Percentiles rank a stretch among this genome's conserved stretches.
phyloP scores from a whole-genome alignment of 2,888 invertebrate genomes.

The Scelioninae gen. 2 region DNA sequence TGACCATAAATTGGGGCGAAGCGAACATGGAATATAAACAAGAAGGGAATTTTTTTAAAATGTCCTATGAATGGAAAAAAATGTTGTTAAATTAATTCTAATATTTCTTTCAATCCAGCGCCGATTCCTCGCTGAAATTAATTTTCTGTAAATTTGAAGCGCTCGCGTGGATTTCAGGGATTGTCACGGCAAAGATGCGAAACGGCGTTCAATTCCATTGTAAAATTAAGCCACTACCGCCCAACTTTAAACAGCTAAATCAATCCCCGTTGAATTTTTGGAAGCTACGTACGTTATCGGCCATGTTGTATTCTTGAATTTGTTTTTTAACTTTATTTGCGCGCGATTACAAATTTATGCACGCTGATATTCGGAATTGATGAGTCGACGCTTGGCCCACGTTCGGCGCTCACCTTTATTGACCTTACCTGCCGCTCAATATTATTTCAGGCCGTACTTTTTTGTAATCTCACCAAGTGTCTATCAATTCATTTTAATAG shows the following conservation, averaged over 20 bases:
- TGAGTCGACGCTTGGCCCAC: slow-evolving; percentile 42
- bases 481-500: slow-evolving; percentile 41
- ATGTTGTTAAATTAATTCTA: too few relatives aligned
- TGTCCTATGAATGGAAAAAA: too few relatives aligned
- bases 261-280: slow-evolving; percentile 3
- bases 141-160: slow-evolving; percentile 10
- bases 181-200: neutral
- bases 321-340: slow-evolving; percentile 13
- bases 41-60: too few relatives aligned
- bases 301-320: neutral
- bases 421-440: slow-evolving; percentile 50
- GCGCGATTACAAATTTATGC: slow-evolving; percentile 22
- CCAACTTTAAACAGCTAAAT: too few relatives aligned
- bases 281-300: neutral
- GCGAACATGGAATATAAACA: too few relatives aligned
- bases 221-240: too few relatives aligned
- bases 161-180: slow-evolving; percentile 1
- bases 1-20: too few relatives aligned
- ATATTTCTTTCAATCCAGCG: too few relatives aligned
- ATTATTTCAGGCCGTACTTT: slow-evolving; percentile 37
- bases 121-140: slow-evolving; percentile 7
- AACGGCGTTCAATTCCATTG: slow-evolving; percentile 15
- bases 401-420: slow-evolving; percentile 38
- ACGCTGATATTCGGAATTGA: slow-evolving; percentile 37
- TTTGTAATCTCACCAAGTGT: slow-evolving; percentile 47